Evolutionary conservation across 1,140 invertebrate genomes (phyloP), one percentile per base, ranked within the genome.

Genomic region (Drosophila parabipectinata): DNA sequence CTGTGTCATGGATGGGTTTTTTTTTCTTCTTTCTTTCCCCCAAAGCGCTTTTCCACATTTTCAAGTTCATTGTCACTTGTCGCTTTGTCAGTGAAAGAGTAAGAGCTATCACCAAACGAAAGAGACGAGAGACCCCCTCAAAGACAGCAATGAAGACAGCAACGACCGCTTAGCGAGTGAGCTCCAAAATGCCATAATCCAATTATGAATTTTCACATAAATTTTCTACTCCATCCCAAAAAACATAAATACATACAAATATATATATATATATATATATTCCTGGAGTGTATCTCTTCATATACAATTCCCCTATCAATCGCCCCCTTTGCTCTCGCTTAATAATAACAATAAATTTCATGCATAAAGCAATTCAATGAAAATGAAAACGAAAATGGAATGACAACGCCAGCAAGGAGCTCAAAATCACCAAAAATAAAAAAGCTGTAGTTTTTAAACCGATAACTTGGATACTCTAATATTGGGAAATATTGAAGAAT

Each of bases 181-280:
- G 55, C 77, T 80, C 58, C 72, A 77, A 84, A 84, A 77, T 77
- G 77, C 82, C 82, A 88, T 88, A 87, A 87, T 87, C 83, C 78
- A 87, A 87, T 87, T 87, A 87, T 87, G 82, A 82, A 83, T 87
- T 87, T 87, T 87, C 82, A 88, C 82, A 87, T 87, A 76, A 87
- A 87, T 87, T 88, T 37, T 78, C 50, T 74, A 84, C 67, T 51
- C 81, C 77, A 72, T 62, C 64, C 59, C 55, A 52, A 39, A 58
- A 48, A 55, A 48, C 28, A 53, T 7, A 58, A 48, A 10, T 28
- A 14, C 15, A 18, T 21, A 9, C 3, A 41, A 57, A 3, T 9
- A 32, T 1, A 9, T 9, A 10, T 34, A 3, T 10, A 3, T 10
- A 64, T 58, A 54, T 74, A 66, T 64, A 66, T 75, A 63, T 50